Base-by-base conservation (phyloP, 1,140 invertebrate genomes). In the Plectrocnemia conspersa region DNA sequence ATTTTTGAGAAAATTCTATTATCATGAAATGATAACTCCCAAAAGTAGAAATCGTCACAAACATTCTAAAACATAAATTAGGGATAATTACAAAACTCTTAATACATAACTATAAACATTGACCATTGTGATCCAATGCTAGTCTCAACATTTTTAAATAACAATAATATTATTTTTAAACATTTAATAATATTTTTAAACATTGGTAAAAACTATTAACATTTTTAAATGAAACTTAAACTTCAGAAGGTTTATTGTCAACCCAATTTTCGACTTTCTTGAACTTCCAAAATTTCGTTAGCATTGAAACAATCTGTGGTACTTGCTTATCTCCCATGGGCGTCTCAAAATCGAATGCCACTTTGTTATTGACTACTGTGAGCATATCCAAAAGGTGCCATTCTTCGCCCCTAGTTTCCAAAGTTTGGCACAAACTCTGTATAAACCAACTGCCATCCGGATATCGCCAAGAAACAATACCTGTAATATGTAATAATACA, bases 281-380 rank as follows among this genome's bases (percentile, higher is more conserved):
- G 6, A 50, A 50, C 40, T 50, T 50, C 33, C 36, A 50, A 11
- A 50, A 38, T 38, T 50, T 50, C 6, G 47, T 50, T 21, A 50
- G 22, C 47, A 50, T 50, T 13, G 47, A 50, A 24, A 33, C 29
- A 10, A 50, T 38, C 13, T 50, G 47, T 4, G 47, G 47, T 15
- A 50, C 40, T 21, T 50, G 47, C 22, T 50, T 50, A 25, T 38
- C 33, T 38, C 4, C 5, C 15, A 22, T 23, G 13, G 5, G 5
- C 1, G 47, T 18, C 19, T 50, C 33, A 38, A 38, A 50, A 18
- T 50, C 47, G n/a, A 23, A 36, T 5, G 47, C 47, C 5, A 50
- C 47, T 50, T 50, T 50, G 11, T 23, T 50, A 15, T 50, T 50
- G 4, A 50, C 47, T 9, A 50, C 23, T 7, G 47, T 50, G 1